Evolutionary conservation across 2,888 invertebrate genomes (phyloP).

Genomic region (Thecocarcelia acutangulata): DNA sequence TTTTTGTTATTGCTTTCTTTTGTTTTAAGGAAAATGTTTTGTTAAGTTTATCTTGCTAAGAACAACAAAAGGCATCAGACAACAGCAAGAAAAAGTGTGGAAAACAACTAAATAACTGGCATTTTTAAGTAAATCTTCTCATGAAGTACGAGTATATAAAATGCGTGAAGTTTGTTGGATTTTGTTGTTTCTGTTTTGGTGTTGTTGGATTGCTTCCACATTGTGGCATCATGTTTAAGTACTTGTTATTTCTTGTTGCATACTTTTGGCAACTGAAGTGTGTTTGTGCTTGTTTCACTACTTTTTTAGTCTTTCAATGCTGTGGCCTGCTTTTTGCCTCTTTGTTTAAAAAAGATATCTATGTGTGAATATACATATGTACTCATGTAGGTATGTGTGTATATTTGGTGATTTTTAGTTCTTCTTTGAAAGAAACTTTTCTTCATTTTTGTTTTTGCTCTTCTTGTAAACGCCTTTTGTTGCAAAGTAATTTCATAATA

Average conservation of each 20-base stretch:
- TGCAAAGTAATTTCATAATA: conserved; percentile 49
- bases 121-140: conserved; percentile 58
- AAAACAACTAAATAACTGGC: conserved; percentile 62
- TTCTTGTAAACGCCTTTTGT: conserved; percentile 40
- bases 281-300: neutral
- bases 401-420: neutral
- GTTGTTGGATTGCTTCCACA: conserved; percentile 22
- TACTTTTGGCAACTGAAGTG: conserved; percentile 41
- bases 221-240: conserved; percentile 65
- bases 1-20: conserved; percentile 1
- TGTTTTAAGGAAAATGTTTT: conserved; percentile 33
- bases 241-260: conserved; percentile 64
- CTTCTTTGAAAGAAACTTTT: neutral
- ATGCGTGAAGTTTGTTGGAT: conserved; percentile 44
- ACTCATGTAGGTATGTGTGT: neutral
- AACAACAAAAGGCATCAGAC: conserved; percentile 46
- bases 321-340: conserved; percentile 8
- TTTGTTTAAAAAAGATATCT: too few relatives aligned
- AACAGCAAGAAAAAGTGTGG: conserved; percentile 31
- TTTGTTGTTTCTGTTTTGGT: too few relatives aligned
- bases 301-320: conserved; percentile 9
- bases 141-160: conserved; percentile 35
- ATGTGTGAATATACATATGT: too few relatives aligned
- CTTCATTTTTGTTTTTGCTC: too few relatives aligned
- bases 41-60: conserved; percentile 59